Base-by-base conservation (phyloP, 1,140 invertebrate genomes). In the Gryllus bimaculatus region DNA sequence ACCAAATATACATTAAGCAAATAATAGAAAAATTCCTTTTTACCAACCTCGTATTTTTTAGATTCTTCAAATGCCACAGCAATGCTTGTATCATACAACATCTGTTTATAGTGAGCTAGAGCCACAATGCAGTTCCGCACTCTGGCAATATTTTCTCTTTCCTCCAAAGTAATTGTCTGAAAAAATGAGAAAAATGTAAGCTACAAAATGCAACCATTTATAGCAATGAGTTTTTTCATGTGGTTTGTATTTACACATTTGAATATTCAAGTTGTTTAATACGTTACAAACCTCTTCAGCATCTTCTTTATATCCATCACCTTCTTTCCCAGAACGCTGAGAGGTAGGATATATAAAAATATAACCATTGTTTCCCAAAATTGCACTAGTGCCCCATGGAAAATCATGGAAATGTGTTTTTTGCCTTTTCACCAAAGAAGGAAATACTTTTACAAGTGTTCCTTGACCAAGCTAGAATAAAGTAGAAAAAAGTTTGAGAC, bases 331-430 rank as follows among this genome's bases (percentile, higher is more conserved):
- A 86, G 86, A n/a, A 80, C n/a, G 78, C 81, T 82, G 8, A 73
- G 86, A 84, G 77, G 89, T 92, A 18, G 95, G 94, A 79, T 92
- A 93, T 76, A 99, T 94, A 96, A 96, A 99, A 78, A 99, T 93
- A 82, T 93, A 98, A 0, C 98, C 98, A 86, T 99, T 99, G 82
- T 96, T 97, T 10, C 98, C 98, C 10, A 99, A 89, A 79, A 99
- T 98, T 10, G 99, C 87, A 81, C 92, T 95, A 0, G 93, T 93
- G 0, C 97, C 97, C 85, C 93, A 95, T 0, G 94, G 91, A 49
- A 99, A 87, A 86, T 95, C 95, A 84, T 99, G 97, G 84, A 99
- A 99, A 86, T 99, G 97, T 74, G 94, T 97, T 86, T 99, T 99
- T 77, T 95, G 91, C 39, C 96, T 89, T 85, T 96, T 97, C 26